A percentile compares a stretch with the other conserved stretches of the same genome.
Evolutionary conservation across 2,888 invertebrate genomes (phyloP).

Genomic region (Aricia artaxerxes): DNA sequence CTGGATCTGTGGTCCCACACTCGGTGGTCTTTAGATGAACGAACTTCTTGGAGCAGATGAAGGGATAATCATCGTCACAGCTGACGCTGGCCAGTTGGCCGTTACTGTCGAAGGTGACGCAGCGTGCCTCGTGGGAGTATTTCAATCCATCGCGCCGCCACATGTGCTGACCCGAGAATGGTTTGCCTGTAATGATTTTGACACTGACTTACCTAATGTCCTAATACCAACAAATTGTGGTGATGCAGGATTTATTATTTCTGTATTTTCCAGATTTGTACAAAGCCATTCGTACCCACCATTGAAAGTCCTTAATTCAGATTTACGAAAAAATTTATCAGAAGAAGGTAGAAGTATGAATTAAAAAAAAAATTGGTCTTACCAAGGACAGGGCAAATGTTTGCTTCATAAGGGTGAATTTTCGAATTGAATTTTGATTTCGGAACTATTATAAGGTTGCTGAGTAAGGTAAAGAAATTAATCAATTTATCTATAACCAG

Average conservation of each 20-base stretch:
- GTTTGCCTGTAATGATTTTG: background rate
- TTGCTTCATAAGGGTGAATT: background rate
- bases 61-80: background rate
- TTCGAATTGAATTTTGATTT: no score
- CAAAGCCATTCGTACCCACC: background rate
- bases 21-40: background rate
- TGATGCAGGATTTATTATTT: background rate
- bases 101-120: background rate
- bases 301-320: background rate
- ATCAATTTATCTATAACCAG: no score
- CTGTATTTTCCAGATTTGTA: background rate
- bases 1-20: conserved; percentile 27
- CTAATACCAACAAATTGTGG: background rate
- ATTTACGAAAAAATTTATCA: background rate
- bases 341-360: background rate
- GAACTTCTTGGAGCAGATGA: conserved; percentile 11
- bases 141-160: background rate
- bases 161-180: background rate
- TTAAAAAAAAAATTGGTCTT: no score
- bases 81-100: background rate
- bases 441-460: no score
- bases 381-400: background rate
- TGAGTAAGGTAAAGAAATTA: no score
- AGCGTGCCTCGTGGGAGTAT: background rate
- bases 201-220: background rate